Conservation (phyloP, 2,888 invertebrate species). For the Abrostola triplasia region DNA sequence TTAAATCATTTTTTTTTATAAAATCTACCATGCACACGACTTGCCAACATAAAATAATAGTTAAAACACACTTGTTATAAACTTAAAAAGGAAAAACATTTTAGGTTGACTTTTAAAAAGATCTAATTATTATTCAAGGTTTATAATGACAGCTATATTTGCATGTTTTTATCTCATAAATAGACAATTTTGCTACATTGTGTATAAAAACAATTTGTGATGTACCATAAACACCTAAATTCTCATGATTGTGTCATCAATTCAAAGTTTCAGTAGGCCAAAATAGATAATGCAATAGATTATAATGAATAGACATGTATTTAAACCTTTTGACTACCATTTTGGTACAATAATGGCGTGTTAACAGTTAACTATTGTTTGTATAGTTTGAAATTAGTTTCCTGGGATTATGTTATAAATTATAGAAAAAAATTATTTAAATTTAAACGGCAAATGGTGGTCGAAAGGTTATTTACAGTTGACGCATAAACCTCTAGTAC, state of each 20-base stretch:
- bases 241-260: constrained; percentile 18
- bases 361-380: too few species aligned
- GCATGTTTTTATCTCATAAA: constrained; percentile 17
- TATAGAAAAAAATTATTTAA: constrained; percentile 24
- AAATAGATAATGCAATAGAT: constrained; percentile 22
- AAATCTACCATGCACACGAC: constrained; percentile 3
- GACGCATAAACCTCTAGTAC: constrained; percentile 43
- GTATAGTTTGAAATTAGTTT: too few species aligned
- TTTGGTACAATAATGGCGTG: constrained; percentile 7
- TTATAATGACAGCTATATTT: constrained; percentile 2
- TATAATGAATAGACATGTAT: constrained; percentile 4
- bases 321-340: constrained; percentile 20
- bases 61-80: neutral
- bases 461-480: constrained; percentile 36
- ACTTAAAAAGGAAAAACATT: constrained; percentile 6
- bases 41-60: constrained; percentile 10
- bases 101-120: constrained; percentile 3
- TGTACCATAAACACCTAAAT: constrained; percentile 4
- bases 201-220: constrained; percentile 5
- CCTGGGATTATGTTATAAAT: neutral
- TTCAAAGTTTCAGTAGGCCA: constrained; percentile 12
- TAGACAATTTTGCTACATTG: neutral
- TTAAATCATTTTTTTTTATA: constrained; percentile 2
- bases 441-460: constrained; percentile 19
- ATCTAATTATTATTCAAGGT: constrained; percentile 30